Percentiles rank a stretch among this genome's conserved stretches.
Evolutionary conservation across 2,113 vertebrate species (phyloP).

Genomic region (Perca flavescens): DNA sequence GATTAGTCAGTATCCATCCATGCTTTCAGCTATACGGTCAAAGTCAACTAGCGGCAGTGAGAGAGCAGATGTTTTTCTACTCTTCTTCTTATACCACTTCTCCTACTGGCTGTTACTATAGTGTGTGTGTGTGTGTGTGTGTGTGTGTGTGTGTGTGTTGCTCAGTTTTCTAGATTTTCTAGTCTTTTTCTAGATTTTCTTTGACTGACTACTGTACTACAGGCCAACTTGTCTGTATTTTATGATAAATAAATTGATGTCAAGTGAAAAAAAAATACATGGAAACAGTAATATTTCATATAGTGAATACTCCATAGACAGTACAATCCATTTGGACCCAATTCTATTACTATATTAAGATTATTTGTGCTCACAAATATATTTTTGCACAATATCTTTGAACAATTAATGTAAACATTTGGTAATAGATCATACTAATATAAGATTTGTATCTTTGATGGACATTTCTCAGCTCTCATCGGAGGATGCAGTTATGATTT

Average conservation of each 20-base stretch:
- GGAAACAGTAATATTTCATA: neutral
- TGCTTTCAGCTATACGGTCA: slow-evolving; percentile 14
- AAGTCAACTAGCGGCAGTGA: slow-evolving; percentile 5
- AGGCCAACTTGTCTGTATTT: neutral
- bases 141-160: neutral
- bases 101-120: slow-evolving; percentile 18
- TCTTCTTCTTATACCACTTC: slow-evolving; percentile 13
- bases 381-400: neutral
- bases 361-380: neutral
- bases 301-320: neutral
- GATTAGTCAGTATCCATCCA: slow-evolving; percentile 8
- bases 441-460: neutral
- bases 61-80: slow-evolving; percentile 55
- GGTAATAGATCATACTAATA: too few species aligned
- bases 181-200: neutral
- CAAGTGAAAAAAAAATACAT: neutral
- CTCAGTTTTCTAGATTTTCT: slow-evolving; percentile 40
- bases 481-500: neutral
- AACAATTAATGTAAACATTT: neutral
- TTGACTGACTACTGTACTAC: neutral
- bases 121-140: neutral
- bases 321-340: neutral
- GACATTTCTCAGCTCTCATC: neutral
- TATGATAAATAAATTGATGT: neutral
- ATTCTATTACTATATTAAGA: neutral